Base-by-base conservation (phyloP, 2,113 vertebrate species). In the Toxostoma redivivum region DNA sequence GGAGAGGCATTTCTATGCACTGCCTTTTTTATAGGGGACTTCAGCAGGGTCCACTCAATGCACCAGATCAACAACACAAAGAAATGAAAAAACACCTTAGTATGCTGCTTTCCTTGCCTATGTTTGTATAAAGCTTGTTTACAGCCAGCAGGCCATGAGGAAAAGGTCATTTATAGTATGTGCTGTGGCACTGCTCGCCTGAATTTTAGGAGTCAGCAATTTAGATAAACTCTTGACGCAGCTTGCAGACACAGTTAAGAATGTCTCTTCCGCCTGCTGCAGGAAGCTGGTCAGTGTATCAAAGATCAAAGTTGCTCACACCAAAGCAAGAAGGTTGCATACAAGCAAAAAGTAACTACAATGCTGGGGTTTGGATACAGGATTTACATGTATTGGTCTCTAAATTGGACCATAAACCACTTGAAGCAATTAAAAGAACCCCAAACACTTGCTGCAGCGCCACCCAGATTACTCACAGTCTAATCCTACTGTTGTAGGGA, bases 281-380 rank as follows among this genome's bases (percentile, higher is more conserved):
- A 92, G 96, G 92, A 95, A 95, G 64, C 93, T 74, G 76, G 85
- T 69, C 71, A 94, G 71, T 85, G 76, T 92, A 93, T 94, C 76
- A 85, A 65, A 89, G 92, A 97, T 95, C 88, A 88, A 77, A 94
- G 81, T 35, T 58, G 81, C 64, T 93, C 47, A 48, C 65, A 67
- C 64, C 67, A 88, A 64, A 20, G 2, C 64, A 92, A 76, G 66
- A 86, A 90, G 31, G 37, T 64, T 88, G 56, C 45, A 23, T 19
- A 53, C 42, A 62, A 67, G 53, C 80, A 71, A 66, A 88, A 90
- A 83, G 40, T 78, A 92, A 78, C 71, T 60, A 48, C 30, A 38
- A 57, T 60, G 42, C 53, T 82, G 9, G 19, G 25, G 19, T 91
- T 50, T 89, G 56, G 67, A 69, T 64, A 54, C 10, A 44, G 69